phyloP scores from a whole-genome alignment of 2,113 vertebrate genomes.

The Hucho hucho region DNA sequence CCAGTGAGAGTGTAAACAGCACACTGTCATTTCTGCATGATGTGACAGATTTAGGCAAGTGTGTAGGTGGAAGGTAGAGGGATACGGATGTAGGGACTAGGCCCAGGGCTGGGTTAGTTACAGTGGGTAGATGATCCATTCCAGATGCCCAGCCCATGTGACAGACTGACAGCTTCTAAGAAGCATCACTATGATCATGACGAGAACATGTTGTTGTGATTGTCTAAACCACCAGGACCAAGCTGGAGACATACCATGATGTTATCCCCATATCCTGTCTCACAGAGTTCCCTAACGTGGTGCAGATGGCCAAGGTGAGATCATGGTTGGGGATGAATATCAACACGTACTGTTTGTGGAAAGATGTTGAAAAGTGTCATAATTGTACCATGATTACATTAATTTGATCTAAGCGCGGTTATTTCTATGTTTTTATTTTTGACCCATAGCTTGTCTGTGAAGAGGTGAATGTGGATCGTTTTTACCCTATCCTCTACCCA shows the following conservation, averaged over 20 bases:
- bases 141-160: not conserved
- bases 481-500: constrained; percentile 91
- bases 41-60: constrained; percentile 65
- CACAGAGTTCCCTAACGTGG: constrained; percentile 93
- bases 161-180: constrained; percentile 7
- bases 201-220: constrained; percentile 34
- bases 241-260: constrained; percentile 87
- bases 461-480: constrained; percentile 93
- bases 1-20: constrained; percentile 56
- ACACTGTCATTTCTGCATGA: constrained; percentile 30
- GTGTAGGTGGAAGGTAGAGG: constrained; percentile 33
- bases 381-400: not conserved
- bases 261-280: constrained; percentile 98
- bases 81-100: constrained; percentile 17
- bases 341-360: constrained; percentile 23
- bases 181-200: constrained; percentile 28
- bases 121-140: not conserved
- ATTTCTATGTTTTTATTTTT: constrained; percentile 33
- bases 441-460: constrained; percentile 86
- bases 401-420: constrained; percentile 4
- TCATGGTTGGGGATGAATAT: not conserved
- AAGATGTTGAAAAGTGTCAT: not conserved
- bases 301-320: constrained; percentile 97
- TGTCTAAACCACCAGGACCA: constrained; percentile 76
- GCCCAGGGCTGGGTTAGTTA: constrained; percentile 37